A percentile compares a stretch with the other conserved stretches of the same genome.
phyloP scores from a whole-genome alignment of 2,113 vertebrate genomes.

The Cercocebus atys region DNA sequence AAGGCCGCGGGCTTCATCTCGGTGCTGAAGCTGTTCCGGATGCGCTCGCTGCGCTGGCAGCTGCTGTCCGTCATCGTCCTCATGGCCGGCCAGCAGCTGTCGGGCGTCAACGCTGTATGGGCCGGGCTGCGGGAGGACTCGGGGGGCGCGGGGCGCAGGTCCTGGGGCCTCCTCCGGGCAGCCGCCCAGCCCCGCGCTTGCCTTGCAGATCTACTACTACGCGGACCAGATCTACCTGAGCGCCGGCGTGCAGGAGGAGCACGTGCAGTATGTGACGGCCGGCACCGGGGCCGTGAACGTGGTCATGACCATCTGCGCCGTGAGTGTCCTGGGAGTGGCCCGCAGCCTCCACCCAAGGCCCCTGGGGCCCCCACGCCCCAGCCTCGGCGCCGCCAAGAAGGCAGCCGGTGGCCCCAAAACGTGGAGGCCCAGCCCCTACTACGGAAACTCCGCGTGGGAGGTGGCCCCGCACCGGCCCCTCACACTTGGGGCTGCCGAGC shows the following conservation, averaged over 20 bases:
- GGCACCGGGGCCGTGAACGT: constrained; percentile 94
- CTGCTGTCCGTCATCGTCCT: constrained; percentile 89
- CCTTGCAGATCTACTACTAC: constrained; percentile 94
- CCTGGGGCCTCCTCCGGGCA: accelerated
- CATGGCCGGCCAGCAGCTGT: constrained; percentile 96
- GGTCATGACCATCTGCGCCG: constrained; percentile 90
- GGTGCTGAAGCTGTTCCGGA: constrained; percentile 86
- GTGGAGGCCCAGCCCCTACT: neutral
- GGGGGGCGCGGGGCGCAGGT: accelerated
- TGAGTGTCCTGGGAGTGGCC: constrained; percentile 75
- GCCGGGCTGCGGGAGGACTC: accelerated
- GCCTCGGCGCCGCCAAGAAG: neutral
- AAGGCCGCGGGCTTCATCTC: constrained; percentile 87
- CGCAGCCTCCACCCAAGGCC: too few species aligned
- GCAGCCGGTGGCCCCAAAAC: neutral
- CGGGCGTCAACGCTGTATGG: constrained; percentile 91
- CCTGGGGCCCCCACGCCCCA: accelerated
- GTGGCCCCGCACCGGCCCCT: too few species aligned
- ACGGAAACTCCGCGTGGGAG: neutral
- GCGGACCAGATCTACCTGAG: constrained; percentile 91
- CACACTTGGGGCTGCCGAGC: neutral
- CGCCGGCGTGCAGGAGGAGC: constrained; percentile 84
- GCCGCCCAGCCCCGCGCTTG: accelerated
- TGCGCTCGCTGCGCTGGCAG: constrained; percentile 92
- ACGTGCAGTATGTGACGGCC: constrained; percentile 92